Evolutionary conservation across 2,113 vertebrate genomes (phyloP).

Genomic region (Sinocyclocheilus anshuiensis): DNA sequence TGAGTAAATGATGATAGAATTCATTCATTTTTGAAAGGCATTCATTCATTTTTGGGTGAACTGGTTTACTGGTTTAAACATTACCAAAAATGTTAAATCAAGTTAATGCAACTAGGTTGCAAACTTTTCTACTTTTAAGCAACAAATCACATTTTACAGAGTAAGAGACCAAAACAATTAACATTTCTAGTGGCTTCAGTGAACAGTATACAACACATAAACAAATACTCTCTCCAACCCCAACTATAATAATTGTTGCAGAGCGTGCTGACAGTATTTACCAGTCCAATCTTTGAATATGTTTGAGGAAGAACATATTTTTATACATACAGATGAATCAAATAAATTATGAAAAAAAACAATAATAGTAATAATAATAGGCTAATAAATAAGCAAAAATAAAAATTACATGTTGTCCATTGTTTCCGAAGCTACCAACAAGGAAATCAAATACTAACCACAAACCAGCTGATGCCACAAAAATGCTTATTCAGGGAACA

Average conservation of each 20-base stretch:
- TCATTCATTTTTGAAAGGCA: no score
- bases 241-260: slow-evolving; percentile 25
- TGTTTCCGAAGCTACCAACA: background rate
- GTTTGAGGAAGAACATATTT: slow-evolving; percentile 24
- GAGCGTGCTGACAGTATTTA: slow-evolving; percentile 25
- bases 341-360: background rate
- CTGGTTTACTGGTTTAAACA: background rate
- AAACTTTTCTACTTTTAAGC: slow-evolving; percentile 35
- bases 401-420: background rate
- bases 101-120: slow-evolving; percentile 24
- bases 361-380: background rate
- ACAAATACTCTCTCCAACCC: slow-evolving; percentile 32
- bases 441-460: background rate
- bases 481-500: slow-evolving; percentile 22
- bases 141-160: slow-evolving; percentile 45
- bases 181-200: slow-evolving; percentile 40
- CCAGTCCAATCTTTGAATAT: slow-evolving; percentile 6
- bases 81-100: background rate
- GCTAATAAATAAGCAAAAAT: background rate
- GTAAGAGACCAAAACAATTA: slow-evolving; percentile 27
- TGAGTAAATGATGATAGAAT: background rate
- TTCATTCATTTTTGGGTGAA: no score
- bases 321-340: slow-evolving; percentile 9
- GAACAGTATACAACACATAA: slow-evolving; percentile 35
- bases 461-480: slow-evolving; percentile 15